These are phyloP conservation scores for Notamacropus eugenii DNA, from an alignment of 2,797 vertebrate species.

Conservation along the genomic window DNA sequence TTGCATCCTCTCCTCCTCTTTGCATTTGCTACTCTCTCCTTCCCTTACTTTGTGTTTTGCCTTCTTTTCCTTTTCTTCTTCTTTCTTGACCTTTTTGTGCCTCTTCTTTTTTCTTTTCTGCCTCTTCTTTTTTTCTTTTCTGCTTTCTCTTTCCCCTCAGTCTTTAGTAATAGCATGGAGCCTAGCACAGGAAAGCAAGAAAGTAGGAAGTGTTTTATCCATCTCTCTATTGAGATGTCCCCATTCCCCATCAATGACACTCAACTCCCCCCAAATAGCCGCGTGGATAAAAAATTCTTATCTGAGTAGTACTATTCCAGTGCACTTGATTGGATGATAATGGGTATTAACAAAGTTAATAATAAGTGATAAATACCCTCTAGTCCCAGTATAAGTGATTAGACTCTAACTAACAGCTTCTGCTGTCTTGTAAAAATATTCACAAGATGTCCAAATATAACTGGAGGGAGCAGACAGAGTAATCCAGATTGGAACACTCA, in stretches of 20 bases:
- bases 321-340: constrained; percentile 65
- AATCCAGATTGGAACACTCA: constrained; percentile 70
- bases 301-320: constrained; percentile 75
- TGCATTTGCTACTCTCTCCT: too few species aligned
- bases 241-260: neutral
- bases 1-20: too few species aligned
- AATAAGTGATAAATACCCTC: constrained; percentile 82
- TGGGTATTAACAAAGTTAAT: constrained; percentile 57
- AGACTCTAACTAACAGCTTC: constrained; percentile 69
- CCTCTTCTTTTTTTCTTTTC: too few species aligned
- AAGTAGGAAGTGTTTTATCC: neutral
- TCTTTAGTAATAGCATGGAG: neutral
- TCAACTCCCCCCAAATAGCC: fast-evolving
- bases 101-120: too few species aligned
- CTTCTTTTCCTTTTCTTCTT: too few species aligned
- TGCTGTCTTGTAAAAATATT: constrained; percentile 76
- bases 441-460: constrained; percentile 33
- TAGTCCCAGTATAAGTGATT: constrained; percentile 77
- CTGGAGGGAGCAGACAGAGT: constrained; percentile 41
- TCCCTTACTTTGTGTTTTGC: too few species aligned
- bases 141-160: too few species aligned
- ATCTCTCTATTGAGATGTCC: neutral
- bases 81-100: too few species aligned
- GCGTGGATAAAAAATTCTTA: constrained; percentile 78
- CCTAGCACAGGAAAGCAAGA: neutral